Evolutionary conservation across 1,140 invertebrate species (phyloP).

Genomic region (Tigriopus japonicus): DNA sequence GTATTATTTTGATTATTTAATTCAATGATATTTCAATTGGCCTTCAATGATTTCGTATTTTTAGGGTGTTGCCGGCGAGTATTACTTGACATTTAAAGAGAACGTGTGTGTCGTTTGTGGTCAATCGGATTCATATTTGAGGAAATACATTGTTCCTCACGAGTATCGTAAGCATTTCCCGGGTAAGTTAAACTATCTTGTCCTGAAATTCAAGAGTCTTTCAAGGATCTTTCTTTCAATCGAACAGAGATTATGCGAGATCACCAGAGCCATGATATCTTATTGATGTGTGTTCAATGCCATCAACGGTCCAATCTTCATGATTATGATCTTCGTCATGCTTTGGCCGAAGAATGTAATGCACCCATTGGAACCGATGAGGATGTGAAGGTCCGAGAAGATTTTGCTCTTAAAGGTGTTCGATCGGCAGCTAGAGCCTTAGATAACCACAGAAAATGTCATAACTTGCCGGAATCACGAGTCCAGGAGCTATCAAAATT

Average conservation of each 20-base stretch:
- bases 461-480: constrained; percentile 16
- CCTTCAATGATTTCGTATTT: background rate
- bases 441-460: constrained; percentile 21
- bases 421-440: constrained; percentile 46
- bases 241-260: constrained; percentile 50
- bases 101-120: constrained; percentile 75
- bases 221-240: constrained; percentile 18
- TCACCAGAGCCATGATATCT: constrained; percentile 60
- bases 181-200: constrained; percentile 21
- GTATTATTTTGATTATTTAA: constrained; percentile 32
- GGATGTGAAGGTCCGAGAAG: constrained; percentile 22
- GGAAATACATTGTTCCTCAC: constrained; percentile 60
- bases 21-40: constrained; percentile 4
- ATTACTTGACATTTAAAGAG: constrained; percentile 31
- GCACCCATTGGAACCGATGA: constrained; percentile 37
- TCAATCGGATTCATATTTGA: constrained; percentile 40
- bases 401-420: constrained; percentile 32
- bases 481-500: constrained; percentile 20
- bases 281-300: constrained; percentile 50
- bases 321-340: constrained; percentile 40
- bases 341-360: constrained; percentile 38
- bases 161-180: constrained; percentile 70
- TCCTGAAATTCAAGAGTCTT: background rate
- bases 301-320: constrained; percentile 47
- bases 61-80: background rate